Conservation (phyloP, 2,888 invertebrate species). For the Heliconius erato region DNA sequence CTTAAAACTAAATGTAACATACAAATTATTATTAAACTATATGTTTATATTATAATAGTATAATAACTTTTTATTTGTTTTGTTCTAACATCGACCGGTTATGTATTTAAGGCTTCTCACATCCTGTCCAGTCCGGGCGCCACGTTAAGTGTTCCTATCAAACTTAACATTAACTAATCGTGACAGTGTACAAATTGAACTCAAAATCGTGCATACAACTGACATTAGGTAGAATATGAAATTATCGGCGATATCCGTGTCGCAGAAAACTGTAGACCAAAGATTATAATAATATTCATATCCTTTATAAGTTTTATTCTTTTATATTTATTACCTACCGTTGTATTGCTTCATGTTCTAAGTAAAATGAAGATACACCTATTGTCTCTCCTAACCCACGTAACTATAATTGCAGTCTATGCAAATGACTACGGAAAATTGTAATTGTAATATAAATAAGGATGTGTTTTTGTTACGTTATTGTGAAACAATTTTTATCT, state of each 20-base stretch:
- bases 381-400: constrained; percentile 37
- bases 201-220: constrained; percentile 30
- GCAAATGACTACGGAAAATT: constrained; percentile 50
- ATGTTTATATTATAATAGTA: too few relatives aligned
- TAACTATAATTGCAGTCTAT: constrained; percentile 48
- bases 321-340: not conserved
- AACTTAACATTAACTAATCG: constrained; percentile 30
- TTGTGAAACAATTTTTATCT: not conserved
- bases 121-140: not conserved
- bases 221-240: constrained; percentile 29
- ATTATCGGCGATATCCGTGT: constrained; percentile 34
- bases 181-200: constrained; percentile 32
- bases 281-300: not conserved
- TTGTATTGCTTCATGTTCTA: constrained; percentile 35
- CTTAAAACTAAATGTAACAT: not conserved
- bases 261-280: not conserved
- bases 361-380: constrained; percentile 38
- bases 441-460: constrained; percentile 33
- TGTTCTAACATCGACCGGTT: not conserved
- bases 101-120: not conserved
- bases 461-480: constrained; percentile 20
- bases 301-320: not conserved
- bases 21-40: not conserved
- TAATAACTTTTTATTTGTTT: not conserved
- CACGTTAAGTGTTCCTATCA: not conserved